Conservation (phyloP, 2,797 vertebrate genomes). For the Squalus acanthias region DNA sequence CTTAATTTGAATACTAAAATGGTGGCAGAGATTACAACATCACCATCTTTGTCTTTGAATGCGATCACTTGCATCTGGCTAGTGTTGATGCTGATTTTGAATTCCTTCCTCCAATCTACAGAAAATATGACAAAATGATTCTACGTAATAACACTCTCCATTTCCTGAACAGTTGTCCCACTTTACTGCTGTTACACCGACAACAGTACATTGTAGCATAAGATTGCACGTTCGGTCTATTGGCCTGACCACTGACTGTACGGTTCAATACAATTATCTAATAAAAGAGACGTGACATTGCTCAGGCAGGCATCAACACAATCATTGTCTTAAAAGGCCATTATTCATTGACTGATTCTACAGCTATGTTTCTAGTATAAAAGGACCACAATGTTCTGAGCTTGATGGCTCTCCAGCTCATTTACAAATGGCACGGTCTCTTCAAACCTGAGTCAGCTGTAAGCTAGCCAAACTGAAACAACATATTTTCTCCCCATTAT, state of each 20-base stretch:
- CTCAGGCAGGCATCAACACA: background rate
- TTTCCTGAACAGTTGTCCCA: constrained; percentile 6
- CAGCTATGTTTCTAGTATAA: background rate
- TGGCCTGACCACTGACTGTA: background rate
- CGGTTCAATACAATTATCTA: background rate
- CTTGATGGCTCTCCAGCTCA: background rate
- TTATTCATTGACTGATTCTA: background rate
- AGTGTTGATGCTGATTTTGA: background rate
- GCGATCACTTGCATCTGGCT: background rate
- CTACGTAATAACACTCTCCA: background rate
- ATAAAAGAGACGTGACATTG: background rate
- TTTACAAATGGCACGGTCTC: background rate
- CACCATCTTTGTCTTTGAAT: background rate
- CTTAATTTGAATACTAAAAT: background rate
- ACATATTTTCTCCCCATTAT: background rate
- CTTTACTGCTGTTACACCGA: background rate
- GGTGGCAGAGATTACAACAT: background rate
- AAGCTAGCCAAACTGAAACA: background rate
- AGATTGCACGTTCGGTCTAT: background rate
- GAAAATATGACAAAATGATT: background rate
- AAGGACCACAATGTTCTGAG: background rate
- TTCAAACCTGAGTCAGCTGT: background rate
- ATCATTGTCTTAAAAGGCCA: background rate
- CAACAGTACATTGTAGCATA: background rate
- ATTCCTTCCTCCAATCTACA: background rate